A percentile compares a stretch with the other conserved stretches of the same genome.
Evolutionary conservation across 1,140 invertebrate genomes (phyloP).

Genomic region (Macrocentrus cingulum): DNA sequence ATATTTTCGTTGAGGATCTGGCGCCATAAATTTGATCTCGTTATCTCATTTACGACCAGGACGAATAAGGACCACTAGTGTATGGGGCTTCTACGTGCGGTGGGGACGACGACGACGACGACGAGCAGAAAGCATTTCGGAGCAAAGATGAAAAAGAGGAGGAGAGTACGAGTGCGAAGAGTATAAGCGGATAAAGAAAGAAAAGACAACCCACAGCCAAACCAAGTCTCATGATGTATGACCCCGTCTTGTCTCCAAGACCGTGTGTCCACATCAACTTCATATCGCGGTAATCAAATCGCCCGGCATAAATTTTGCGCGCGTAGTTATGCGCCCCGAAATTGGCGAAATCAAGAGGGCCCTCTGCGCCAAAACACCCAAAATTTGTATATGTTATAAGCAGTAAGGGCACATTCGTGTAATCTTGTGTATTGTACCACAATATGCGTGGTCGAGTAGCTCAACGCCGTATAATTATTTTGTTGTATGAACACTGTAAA

Average conservation of each 20-base stretch:
- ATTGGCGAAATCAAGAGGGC: neutral
- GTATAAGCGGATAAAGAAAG: neutral
- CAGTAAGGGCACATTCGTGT: too few relatives aligned
- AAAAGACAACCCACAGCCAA: conserved; percentile 14
- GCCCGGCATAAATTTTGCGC: conserved; percentile 53
- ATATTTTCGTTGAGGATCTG: conserved; percentile 55
- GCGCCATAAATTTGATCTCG: conserved; percentile 60
- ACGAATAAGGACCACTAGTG: conserved; percentile 37
- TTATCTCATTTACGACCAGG: conserved; percentile 57
- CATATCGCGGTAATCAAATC: conserved; percentile 60
- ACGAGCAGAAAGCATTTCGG: conserved; percentile 13
- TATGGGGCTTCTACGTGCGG: neutral
- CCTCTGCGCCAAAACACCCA: too few relatives aligned
- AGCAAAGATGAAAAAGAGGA: conserved; percentile 14
- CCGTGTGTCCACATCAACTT: conserved; percentile 52
- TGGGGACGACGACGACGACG: too few relatives aligned
- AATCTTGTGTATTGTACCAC: too few relatives aligned
- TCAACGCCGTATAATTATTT: too few relatives aligned
- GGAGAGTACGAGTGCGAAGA: neutral
- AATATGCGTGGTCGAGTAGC: too few relatives aligned
- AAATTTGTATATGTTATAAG: too few relatives aligned
- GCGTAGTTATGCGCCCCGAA: conserved; percentile 39
- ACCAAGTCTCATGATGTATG: conserved; percentile 56
- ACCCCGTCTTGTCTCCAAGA: conserved; percentile 52
- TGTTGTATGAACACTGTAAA: too few relatives aligned